Conservation (phyloP, 2,113 vertebrate genomes). For the Grus americana region DNA sequence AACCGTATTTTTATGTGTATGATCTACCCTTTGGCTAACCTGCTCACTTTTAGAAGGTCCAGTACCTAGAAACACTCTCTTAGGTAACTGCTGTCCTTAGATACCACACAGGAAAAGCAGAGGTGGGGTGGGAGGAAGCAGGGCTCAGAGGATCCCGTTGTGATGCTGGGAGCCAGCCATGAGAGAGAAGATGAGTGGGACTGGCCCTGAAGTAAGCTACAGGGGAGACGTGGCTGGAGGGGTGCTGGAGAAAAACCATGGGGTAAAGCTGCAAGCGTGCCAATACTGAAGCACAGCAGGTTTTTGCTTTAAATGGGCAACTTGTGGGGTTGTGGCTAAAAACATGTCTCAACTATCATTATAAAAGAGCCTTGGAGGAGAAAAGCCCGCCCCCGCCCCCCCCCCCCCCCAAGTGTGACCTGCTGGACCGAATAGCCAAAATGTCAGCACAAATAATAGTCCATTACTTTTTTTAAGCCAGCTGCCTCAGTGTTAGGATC, state of each 20-base stretch:
- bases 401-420: neutral
- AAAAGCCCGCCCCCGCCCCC: neutral
- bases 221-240: neutral
- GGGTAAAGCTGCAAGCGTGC: neutral
- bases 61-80: neutral
- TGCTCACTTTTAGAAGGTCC: neutral
- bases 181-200: neutral
- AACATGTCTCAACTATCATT: neutral
- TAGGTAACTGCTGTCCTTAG: neutral
- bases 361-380: neutral
- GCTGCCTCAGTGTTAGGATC: neutral
- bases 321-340: neutral
- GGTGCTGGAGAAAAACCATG: neutral
- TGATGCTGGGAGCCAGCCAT: neutral
- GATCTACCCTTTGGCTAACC: neutral
- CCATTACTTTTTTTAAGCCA: neutral
- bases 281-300: neutral
- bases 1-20: neutral
- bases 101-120: neutral
- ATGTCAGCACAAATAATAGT: neutral
- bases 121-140: neutral
- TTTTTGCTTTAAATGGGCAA: neutral
- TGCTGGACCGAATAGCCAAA: neutral
- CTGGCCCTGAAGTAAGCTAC: neutral
- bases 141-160: neutral